A percentile compares a stretch with the other conserved stretches of the same genome.
Conservation (phyloP, 1,140 invertebrate species). For the Drosophila pandora region DNA sequence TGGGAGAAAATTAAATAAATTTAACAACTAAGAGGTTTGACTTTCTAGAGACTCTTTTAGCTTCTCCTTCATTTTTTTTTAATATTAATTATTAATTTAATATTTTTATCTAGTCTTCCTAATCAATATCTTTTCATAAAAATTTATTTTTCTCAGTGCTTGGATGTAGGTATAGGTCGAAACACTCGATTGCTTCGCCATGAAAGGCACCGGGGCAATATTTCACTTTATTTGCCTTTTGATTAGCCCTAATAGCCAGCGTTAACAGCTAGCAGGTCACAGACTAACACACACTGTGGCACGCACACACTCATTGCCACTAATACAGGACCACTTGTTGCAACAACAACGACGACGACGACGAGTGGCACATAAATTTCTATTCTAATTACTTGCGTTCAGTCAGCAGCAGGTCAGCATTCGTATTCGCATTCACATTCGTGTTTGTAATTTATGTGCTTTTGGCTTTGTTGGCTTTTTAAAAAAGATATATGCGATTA, state of each 20-base stretch:
- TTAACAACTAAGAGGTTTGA: no score
- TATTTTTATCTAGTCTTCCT: neutral
- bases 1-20: neutral
- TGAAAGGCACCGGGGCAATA: slow-evolving; percentile 41
- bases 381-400: slow-evolving; percentile 73
- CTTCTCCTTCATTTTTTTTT: neutral
- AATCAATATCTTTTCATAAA: neutral
- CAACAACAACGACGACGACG: slow-evolving; percentile 43
- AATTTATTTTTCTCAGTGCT: slow-evolving; percentile 1
- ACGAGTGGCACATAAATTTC: slow-evolving; percentile 72
- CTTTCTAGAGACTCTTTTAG: neutral
- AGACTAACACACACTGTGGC: neutral
- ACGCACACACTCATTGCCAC: neutral
- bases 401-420: slow-evolving; percentile 66
- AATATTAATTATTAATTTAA: neutral
- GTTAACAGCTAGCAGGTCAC: slow-evolving; percentile 44
- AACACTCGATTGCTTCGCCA: slow-evolving; percentile 34
- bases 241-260: slow-evolving; percentile 76
- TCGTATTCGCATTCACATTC: slow-evolving; percentile 36
- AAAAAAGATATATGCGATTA: slow-evolving; percentile 62
- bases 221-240: slow-evolving; percentile 77
- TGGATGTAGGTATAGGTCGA: slow-evolving; percentile 16
- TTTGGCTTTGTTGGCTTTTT: slow-evolving; percentile 47
- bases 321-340: slow-evolving; percentile 60
- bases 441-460: slow-evolving; percentile 61